phyloP scores from a whole-genome alignment of 2,888 invertebrate genomes.

The Dryobota labecula region DNA sequence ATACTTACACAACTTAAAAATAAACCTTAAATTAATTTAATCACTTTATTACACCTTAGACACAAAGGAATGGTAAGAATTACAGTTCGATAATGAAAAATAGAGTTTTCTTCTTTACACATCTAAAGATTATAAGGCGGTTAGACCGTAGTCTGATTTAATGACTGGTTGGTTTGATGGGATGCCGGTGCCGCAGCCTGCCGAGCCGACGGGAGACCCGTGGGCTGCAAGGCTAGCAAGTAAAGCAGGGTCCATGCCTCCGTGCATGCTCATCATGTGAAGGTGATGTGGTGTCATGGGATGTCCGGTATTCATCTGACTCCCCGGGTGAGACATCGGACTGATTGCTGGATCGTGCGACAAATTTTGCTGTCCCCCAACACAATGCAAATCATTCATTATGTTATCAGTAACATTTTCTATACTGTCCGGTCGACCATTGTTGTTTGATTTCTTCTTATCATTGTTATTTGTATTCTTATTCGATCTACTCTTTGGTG shows the following conservation, averaged over 20 bases:
- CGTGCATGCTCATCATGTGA: constrained; percentile 88
- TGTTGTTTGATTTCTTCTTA: constrained; percentile 89
- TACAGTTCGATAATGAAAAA: constrained; percentile 86
- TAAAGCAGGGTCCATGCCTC: constrained; percentile 87
- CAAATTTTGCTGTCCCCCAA: constrained; percentile 87
- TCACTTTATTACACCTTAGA: constrained; percentile 88
- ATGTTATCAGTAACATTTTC: constrained; percentile 92
- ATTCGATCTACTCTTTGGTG: constrained; percentile 93
- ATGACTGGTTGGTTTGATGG: constrained; percentile 91
- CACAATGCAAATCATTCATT: constrained; percentile 91
- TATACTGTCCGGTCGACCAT: constrained; percentile 91
- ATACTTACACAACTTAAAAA: constrained; percentile 85
- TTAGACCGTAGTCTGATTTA: constrained; percentile 97
- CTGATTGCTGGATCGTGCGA: constrained; percentile 88
- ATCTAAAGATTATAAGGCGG: constrained; percentile 91
- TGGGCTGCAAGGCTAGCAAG: constrained; percentile 88
- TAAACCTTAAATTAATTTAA: constrained; percentile 81
- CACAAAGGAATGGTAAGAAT: constrained; percentile 89
- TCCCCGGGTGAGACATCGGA: constrained; percentile 87
- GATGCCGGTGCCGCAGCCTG: constrained; percentile 87
- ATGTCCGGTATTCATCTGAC: constrained; percentile 88
- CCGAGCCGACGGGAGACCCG: constrained; percentile 89
- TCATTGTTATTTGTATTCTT: constrained; percentile 90
- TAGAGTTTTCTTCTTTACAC: constrained; percentile 86
- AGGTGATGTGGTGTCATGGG: constrained; percentile 89